Evolutionary conservation across 2,888 invertebrate species (phyloP).

Genomic region (Polydrusus pterygomalis): DNA sequence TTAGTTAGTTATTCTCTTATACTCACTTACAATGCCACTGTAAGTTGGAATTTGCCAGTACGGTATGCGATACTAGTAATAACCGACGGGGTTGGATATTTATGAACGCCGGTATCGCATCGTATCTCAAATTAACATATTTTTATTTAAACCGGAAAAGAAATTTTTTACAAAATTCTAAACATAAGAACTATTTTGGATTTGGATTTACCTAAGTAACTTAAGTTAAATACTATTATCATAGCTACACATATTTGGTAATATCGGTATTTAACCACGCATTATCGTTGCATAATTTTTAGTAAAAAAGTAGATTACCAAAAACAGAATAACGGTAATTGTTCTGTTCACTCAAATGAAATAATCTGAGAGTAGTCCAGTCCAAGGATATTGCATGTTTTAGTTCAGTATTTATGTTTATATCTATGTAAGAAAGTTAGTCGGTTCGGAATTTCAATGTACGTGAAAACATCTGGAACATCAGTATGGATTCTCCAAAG

Average conservation of each 20-base stretch:
- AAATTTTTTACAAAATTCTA: no score
- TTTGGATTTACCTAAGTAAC: no score
- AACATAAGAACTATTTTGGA: no score
- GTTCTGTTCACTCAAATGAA: slow-evolving; percentile 11
- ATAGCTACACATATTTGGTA: slow-evolving; percentile 11
- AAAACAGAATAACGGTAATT: slow-evolving; percentile 7
- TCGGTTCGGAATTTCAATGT: neutral
- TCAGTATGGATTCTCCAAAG: neutral
- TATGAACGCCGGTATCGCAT: no score
- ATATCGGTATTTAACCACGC: neutral
- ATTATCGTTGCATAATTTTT: slow-evolving; percentile 1
- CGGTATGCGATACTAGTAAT: no score
- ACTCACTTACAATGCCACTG: no score
- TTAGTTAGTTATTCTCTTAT: no score
- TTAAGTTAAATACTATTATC: neutral
- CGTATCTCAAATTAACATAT: no score
- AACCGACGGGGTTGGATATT: no score
- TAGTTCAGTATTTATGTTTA: slow-evolving; percentile 52
- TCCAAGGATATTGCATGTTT: slow-evolving; percentile 64
- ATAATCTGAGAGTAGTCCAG: slow-evolving; percentile 38
- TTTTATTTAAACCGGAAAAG: no score
- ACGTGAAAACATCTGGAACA: slow-evolving; percentile 10
- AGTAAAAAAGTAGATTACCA: slow-evolving; percentile 5
- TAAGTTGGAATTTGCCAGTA: no score
- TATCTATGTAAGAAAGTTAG: slow-evolving; percentile 28